Evolutionary conservation across 2,113 vertebrate genomes (phyloP).

Genomic region (Nothocercus julius): DNA sequence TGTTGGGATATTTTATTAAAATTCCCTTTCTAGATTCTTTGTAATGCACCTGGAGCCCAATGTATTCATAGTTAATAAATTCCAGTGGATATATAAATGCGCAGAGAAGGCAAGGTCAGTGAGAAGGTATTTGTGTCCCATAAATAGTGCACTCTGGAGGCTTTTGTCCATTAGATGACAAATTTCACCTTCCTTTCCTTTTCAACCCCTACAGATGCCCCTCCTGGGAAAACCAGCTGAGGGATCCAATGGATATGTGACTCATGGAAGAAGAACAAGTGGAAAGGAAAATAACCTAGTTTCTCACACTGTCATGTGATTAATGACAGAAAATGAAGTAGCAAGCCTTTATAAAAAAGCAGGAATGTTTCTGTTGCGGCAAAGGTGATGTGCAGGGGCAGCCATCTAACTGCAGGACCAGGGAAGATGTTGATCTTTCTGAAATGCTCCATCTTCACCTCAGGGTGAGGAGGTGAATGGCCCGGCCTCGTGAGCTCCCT

Average conservation of each 20-base stretch:
- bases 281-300: neutral
- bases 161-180: neutral
- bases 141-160: neutral
- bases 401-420: neutral
- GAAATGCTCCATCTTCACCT: neutral
- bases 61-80: constrained; percentile 64
- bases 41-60: constrained; percentile 42
- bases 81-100: constrained; percentile 35
- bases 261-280: neutral
- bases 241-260: neutral
- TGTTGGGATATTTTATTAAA: constrained; percentile 48
- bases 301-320: neutral
- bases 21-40: constrained; percentile 8
- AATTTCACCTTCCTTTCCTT: constrained; percentile 1
- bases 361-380: neutral
- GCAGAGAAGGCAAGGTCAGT: constrained; percentile 36
- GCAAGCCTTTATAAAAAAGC: neutral
- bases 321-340: neutral
- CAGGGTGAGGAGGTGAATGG: neutral
- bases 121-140: constrained; percentile 1
- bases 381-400: neutral
- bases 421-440: neutral
- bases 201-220: neutral
- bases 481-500: neutral
- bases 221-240: neutral